phyloP scores from a whole-genome alignment of 2,113 vertebrate species.

The Telmatochromis sp. region DNA sequence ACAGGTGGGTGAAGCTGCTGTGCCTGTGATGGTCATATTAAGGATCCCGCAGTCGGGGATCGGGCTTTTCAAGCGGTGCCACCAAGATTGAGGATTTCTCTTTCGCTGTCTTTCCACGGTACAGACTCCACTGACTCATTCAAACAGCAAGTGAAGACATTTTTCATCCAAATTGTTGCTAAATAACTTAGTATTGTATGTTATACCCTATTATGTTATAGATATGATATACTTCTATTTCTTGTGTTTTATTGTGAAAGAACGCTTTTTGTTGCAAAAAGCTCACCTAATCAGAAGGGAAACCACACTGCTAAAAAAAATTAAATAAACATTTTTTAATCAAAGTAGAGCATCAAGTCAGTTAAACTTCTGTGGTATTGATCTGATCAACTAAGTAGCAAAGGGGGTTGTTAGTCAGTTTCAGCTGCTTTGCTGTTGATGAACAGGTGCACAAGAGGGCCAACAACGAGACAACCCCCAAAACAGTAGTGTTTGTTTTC shows the following conservation, averaged over 20 bases:
- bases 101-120: background rate
- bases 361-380: background rate
- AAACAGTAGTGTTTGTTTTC: background rate
- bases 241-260: background rate
- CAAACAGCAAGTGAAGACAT: background rate
- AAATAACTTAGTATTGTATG: background rate
- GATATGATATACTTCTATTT: background rate
- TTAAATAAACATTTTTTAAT: background rate
- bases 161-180: background rate
- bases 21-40: background rate
- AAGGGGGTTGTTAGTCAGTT: background rate
- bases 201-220: background rate
- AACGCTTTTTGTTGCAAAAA: background rate
- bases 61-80: background rate
- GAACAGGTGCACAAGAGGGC: background rate
- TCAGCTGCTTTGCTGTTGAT: background rate
- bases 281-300: background rate
- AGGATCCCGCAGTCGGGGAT: background rate
- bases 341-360: background rate
- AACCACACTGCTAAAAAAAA: background rate
- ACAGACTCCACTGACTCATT: background rate
- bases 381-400: background rate
- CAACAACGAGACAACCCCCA: background rate
- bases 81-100: background rate
- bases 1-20: background rate